Conservation (phyloP, 2,888 invertebrate genomes). For the Chrysodeixis includens region DNA sequence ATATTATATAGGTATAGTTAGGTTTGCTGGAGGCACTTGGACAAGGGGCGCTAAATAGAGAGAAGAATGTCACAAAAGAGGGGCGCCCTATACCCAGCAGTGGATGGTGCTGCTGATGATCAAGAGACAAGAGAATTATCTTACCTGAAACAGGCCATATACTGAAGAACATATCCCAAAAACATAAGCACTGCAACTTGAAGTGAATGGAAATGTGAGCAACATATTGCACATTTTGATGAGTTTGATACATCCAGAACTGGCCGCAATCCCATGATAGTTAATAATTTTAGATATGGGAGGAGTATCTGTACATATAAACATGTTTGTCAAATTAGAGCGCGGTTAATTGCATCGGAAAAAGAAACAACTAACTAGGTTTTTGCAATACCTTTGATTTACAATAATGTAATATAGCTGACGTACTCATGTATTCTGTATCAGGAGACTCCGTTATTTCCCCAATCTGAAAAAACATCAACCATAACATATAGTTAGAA, state of each 20-base stretch:
- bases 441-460: slow-evolving; percentile 92
- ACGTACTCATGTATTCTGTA: slow-evolving; percentile 92
- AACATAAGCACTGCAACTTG: slow-evolving; percentile 91
- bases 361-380: too few species aligned
- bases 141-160: slow-evolving; percentile 93
- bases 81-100: too few species aligned
- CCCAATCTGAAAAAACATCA: slow-evolving; percentile 86
- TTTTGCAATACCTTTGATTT: slow-evolving; percentile 94
- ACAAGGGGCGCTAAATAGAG: neutral
- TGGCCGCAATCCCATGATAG: slow-evolving; percentile 93
- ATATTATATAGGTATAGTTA: too few species aligned
- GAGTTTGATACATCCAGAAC: slow-evolving; percentile 90
- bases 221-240: slow-evolving; percentile 88
- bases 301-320: slow-evolving; percentile 90
- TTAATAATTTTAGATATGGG: slow-evolving; percentile 93
- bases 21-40: too few species aligned
- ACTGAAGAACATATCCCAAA: slow-evolving; percentile 93
- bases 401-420: slow-evolving; percentile 94
- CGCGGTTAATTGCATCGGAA: too few species aligned
- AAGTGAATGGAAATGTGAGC: slow-evolving; percentile 92
- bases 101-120: too few species aligned
- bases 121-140: neutral
- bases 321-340: neutral
- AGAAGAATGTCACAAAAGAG: too few species aligned
- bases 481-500: neutral